phyloP scores from a whole-genome alignment of 2,113 vertebrate species.

The Cottus gobio region DNA sequence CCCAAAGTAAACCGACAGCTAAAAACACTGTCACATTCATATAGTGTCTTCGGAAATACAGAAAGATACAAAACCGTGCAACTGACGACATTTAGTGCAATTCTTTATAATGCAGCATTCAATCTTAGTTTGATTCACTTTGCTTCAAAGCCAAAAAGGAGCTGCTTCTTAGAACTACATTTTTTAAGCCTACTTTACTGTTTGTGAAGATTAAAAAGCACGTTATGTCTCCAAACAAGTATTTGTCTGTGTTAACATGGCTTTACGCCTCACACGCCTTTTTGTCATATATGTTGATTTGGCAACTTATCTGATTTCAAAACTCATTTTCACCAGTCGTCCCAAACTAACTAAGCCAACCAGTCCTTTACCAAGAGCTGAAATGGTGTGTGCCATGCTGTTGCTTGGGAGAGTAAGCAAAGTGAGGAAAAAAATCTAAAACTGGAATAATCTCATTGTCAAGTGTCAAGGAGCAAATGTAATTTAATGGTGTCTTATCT shows the following conservation, averaged over 20 bases:
- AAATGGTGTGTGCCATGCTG: neutral
- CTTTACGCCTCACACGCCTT: neutral
- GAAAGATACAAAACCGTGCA: neutral
- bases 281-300: neutral
- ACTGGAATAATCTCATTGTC: constrained; percentile 45
- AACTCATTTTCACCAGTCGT: constrained; percentile 3
- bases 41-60: neutral
- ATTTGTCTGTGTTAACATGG: neutral
- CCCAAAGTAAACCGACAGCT: neutral
- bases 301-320: neutral
- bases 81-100: neutral
- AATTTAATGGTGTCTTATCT: constrained; percentile 58
- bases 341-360: neutral
- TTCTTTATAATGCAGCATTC: neutral
- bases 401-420: constrained; percentile 19
- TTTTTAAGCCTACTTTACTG: neutral
- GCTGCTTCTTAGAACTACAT: neutral
- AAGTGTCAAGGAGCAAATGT: constrained; percentile 55
- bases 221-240: neutral
- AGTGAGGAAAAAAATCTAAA: constrained; percentile 23
- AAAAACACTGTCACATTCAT: neutral
- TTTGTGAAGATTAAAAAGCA: neutral
- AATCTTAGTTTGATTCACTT: neutral
- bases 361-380: neutral
- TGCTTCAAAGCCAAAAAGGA: neutral